Evolutionary conservation across 2,113 vertebrate genomes (phyloP), one percentile per base, ranked within the genome.

Genomic region (Mustelus asterias): DNA sequence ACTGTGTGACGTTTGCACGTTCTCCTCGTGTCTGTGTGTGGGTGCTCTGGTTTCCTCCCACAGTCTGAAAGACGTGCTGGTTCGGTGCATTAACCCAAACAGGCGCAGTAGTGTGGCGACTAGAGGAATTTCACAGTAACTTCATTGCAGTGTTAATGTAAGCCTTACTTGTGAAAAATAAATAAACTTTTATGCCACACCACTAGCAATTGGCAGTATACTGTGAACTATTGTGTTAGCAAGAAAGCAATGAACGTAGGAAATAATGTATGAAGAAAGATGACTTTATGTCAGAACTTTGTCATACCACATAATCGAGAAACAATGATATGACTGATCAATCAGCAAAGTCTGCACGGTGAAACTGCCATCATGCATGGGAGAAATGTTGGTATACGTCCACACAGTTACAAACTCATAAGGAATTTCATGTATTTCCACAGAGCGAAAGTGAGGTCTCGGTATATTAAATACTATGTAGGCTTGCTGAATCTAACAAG

Each of bases 371-470:
- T 58, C 22, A 14, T 89, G 54, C 48, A 58, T 60, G 54, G n/a
- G 11, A 65, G 89, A 92, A n/a, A 92, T 33, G 37, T 92, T 65
- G 33, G 65, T 83, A 83, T 58, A 65, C 20, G 16, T 65, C 8
- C 58, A 22, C 16, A 65, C 7, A 4, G 33, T 37, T 92, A 65
- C 18, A 83, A 44, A n/a, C 80, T 83, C 37, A 8, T 20, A 22
- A 83, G 89, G 89, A 65, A 92, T 92, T 92, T 92, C 5, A 65
- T 20, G n/a, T 37, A 65, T 65, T 92, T n/a, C 89, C 29, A 92
- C 18, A 65, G 18, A 65, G 20, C 16, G 1, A 22, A 65, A 63
- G 33, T 33, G 26, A 60, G 88, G 4, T 65, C 80, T 83, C 14
- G 37, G 33, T 90, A 63, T 29, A 29, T 16, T 83, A 41, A 18